Evolutionary conservation across 2,888 invertebrate genomes (phyloP).

Genomic region (Phortica okadai): DNA sequence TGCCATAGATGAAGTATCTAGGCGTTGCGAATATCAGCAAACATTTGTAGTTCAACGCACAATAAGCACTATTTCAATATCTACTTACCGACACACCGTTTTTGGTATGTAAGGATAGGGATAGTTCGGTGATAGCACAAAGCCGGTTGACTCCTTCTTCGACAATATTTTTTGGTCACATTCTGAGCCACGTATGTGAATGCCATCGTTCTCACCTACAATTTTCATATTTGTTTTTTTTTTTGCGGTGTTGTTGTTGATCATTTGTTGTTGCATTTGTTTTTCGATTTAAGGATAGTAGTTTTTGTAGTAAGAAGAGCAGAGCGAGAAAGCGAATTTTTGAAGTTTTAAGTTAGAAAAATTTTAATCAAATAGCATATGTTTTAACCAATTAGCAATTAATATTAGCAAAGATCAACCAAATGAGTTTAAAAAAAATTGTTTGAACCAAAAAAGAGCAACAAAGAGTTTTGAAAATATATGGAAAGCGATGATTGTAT

Average conservation of each 20-base stretch:
- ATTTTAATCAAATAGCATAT: background rate
- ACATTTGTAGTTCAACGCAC: background rate
- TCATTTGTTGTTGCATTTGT: slow-evolving; percentile 57
- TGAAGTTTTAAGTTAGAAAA: slow-evolving; percentile 22
- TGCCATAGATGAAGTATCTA: slow-evolving; percentile 97
- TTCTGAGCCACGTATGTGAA: slow-evolving; percentile 97
- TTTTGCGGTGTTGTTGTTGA: slow-evolving; percentile 31
- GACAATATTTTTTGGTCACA: slow-evolving; percentile 99
- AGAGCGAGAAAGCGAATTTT: slow-evolving; percentile 30
- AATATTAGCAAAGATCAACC: slow-evolving; percentile 21
- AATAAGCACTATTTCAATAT: background rate
- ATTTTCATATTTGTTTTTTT: background rate
- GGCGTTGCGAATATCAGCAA: background rate
- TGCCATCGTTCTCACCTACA: slow-evolving; percentile 89
- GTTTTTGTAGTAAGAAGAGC: slow-evolving; percentile 27
- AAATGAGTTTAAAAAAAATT: slow-evolving; percentile 46
- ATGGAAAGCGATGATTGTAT: slow-evolving; percentile 5
- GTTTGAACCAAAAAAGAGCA: slow-evolving; percentile 27
- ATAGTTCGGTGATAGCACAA: slow-evolving; percentile 96
- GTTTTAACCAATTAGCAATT: no score
- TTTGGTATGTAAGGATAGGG: slow-evolving; percentile 96
- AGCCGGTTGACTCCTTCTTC: slow-evolving; percentile 93
- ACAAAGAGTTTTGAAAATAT: slow-evolving; percentile 21
- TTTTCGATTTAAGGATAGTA: slow-evolving; percentile 37
- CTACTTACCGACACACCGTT: slow-evolving; percentile 90